Evolutionary conservation across 2,113 vertebrate genomes (phyloP).

Genomic region (Ahaetulla prasina): DNA sequence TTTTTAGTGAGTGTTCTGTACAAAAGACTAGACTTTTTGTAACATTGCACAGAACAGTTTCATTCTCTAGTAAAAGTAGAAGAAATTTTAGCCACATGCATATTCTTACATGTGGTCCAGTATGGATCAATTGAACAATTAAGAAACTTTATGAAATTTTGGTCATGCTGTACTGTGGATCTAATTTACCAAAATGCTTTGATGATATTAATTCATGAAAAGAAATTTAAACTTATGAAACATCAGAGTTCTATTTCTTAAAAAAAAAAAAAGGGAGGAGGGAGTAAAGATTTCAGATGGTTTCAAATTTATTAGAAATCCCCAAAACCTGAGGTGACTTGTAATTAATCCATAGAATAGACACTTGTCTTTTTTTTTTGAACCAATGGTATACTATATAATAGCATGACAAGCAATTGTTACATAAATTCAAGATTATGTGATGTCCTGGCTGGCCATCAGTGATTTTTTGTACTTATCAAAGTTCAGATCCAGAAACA

Average conservation of each 20-base stretch:
- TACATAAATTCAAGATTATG: background rate
- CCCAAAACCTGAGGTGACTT: background rate
- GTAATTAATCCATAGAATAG: background rate
- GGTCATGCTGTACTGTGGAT: background rate
- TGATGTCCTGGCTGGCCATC: background rate
- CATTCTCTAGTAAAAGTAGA: constrained; percentile 21
- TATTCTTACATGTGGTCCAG: background rate
- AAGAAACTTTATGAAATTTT: background rate
- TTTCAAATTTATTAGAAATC: background rate
- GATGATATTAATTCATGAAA: background rate
- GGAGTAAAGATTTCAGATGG: background rate
- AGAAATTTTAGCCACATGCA: background rate
- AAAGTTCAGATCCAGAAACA: background rate
- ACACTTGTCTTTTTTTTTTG: background rate
- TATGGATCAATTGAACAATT: background rate
- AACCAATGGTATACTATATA: background rate
- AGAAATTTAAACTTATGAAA: background rate
- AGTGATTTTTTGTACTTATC: background rate
- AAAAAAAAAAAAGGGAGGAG: background rate
- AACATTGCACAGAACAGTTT: constrained; percentile 1
- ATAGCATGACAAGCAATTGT: background rate
- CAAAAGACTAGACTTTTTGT: background rate
- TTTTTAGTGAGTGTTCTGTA: background rate
- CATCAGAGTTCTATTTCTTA: background rate
- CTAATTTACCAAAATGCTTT: background rate